Percentiles rank a stretch among this genome's conserved stretches.
These are phyloP conservation scores for Erythrolamprus reginae DNA, from an alignment of 2,113 vertebrate genomes.

Conservation along the genomic window DNA sequence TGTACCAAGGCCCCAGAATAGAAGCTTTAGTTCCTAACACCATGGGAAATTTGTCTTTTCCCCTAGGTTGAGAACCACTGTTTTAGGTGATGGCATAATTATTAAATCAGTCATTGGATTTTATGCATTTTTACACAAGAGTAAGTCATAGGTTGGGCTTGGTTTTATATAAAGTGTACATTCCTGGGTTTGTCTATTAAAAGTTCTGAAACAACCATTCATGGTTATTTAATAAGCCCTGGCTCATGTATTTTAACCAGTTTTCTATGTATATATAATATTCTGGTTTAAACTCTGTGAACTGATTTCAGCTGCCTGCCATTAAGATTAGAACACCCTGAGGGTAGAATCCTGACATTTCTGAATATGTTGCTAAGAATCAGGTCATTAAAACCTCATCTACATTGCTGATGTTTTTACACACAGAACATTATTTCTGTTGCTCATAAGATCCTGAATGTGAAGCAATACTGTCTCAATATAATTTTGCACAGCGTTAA, in stretches of 20 bases:
- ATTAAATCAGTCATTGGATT: background rate
- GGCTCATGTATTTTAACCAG: background rate
- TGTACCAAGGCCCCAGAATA: too few relatives aligned
- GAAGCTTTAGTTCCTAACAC: too few relatives aligned
- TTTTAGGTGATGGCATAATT: background rate
- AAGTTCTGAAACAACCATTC: background rate
- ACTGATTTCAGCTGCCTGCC: background rate
- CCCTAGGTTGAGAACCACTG: too few relatives aligned
- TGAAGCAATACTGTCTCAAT: background rate
- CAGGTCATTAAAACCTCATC: background rate
- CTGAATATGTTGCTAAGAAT: background rate
- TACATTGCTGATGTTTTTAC: background rate
- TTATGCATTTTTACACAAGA: background rate
- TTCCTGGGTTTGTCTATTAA: background rate
- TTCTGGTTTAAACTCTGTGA: background rate
- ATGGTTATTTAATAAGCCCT: background rate
- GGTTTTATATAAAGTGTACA: background rate
- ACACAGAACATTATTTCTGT: background rate
- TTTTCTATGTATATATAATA: background rate
- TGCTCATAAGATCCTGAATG: background rate
- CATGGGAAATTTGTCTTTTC: too few relatives aligned
- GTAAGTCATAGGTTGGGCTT: background rate
- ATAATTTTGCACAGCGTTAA: slow-evolving; percentile 8
- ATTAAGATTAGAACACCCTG: background rate
- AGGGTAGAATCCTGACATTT: background rate